Conservation (phyloP, 2,113 vertebrate genomes). For the Halcyon malimbica region DNA sequence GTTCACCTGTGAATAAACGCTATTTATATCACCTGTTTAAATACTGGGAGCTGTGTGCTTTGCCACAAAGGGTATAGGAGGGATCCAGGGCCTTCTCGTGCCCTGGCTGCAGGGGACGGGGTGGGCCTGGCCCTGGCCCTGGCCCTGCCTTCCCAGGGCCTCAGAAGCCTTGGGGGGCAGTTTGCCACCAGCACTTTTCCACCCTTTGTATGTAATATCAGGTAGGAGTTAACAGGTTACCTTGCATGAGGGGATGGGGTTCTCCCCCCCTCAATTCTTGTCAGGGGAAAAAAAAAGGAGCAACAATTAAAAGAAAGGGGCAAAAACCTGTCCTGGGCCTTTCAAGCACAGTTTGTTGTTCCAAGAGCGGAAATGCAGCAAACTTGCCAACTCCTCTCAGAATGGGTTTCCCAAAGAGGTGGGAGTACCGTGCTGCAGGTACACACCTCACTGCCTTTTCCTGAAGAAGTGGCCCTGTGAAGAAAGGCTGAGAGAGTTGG, state of each 20-base stretch:
- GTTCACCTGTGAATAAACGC: not conserved
- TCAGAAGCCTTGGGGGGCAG: not conserved
- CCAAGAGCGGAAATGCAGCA: not conserved
- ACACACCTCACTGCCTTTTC: not conserved
- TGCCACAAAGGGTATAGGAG: not conserved
- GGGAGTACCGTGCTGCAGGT: not conserved
- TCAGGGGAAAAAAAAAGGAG: accelerated
- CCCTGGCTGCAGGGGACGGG: not conserved
- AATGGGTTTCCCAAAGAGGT: not conserved
- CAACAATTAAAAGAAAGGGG: not conserved
- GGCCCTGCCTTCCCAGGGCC: not conserved
- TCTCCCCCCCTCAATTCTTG: not conserved
- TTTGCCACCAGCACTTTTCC: not conserved
- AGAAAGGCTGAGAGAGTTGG: not conserved
- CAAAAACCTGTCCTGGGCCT: not conserved
- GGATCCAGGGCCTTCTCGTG: accelerated
- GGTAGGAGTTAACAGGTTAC: not conserved
- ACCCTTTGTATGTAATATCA: not conserved
- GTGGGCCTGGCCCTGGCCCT: not conserved
- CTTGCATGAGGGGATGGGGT: not conserved
- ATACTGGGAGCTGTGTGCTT: not conserved
- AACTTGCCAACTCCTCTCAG: not conserved
- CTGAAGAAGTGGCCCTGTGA: not conserved
- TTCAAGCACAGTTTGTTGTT: not conserved
- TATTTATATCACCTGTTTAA: not conserved